Percentiles rank a stretch among this genome's conserved stretches.
Conservation (phyloP, 2,113 vertebrate genomes). For the Nesogale talazaci region DNA sequence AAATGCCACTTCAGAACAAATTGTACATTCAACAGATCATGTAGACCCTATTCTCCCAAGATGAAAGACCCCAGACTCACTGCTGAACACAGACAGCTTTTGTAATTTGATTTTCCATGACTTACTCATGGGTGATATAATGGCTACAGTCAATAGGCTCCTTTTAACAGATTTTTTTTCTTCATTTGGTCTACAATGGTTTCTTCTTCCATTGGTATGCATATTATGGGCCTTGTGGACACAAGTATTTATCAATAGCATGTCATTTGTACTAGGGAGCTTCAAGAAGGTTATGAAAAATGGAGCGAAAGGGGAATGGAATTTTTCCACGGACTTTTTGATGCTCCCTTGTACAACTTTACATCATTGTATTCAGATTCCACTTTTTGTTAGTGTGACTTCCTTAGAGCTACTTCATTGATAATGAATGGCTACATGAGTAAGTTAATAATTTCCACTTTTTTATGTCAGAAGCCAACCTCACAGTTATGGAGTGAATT, state of each 20-base stretch:
- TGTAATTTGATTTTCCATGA: constrained; percentile 46
- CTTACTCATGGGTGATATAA: constrained; percentile 42
- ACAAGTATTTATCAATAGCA: neutral
- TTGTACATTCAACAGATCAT: constrained; percentile 53
- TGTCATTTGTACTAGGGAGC: neutral
- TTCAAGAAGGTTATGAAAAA: no score
- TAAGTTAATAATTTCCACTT: neutral
- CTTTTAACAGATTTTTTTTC: constrained; percentile 51
- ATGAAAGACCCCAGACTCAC: constrained; percentile 31
- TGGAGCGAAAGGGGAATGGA: no score
- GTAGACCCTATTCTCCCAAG: constrained; percentile 17
- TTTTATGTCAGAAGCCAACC: neutral
- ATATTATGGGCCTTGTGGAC: neutral
- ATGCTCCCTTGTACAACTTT: neutral
- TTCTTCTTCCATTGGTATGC: constrained; percentile 46
- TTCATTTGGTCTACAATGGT: neutral
- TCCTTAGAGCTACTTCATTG: neutral
- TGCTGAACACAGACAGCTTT: constrained; percentile 59
- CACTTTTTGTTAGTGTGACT: neutral
- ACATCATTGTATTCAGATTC: neutral
- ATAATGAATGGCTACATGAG: no score
- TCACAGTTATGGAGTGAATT: no score
- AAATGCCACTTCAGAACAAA: constrained; percentile 74
- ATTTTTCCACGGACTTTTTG: no score
- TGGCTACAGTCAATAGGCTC: constrained; percentile 35